These are phyloP conservation scores for Oreotrochilus melanogaster DNA, from an alignment of 2,113 vertebrate species.

Conservation along the genomic window DNA sequence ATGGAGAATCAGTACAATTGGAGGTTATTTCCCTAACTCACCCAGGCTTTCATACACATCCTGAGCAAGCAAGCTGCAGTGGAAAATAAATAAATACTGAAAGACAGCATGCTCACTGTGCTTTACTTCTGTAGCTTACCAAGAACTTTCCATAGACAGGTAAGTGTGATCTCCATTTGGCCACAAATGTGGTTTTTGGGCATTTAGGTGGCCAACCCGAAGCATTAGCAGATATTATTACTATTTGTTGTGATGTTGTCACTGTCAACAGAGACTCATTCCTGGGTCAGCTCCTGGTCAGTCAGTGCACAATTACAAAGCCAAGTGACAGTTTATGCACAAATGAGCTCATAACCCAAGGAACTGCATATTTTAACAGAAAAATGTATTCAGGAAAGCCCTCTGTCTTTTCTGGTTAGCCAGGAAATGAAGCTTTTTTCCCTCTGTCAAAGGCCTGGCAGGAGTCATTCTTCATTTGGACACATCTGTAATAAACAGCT, in stretches of 20 bases:
- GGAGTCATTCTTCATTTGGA: conserved; percentile 40
- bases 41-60: not conserved
- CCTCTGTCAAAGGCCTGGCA: conserved; percentile 26
- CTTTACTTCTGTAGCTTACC: not conserved
- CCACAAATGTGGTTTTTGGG: not conserved
- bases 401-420: conserved; percentile 1
- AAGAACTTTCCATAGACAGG: not conserved
- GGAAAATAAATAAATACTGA: not conserved
- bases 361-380: not conserved
- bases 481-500: not conserved
- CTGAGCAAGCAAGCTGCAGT: not conserved
- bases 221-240: not conserved
- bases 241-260: not conserved
- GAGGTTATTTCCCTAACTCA: not conserved
- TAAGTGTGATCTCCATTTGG: not conserved
- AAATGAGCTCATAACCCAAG: conserved; percentile 19
- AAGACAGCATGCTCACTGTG: not conserved
- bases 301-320: not conserved
- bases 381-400: conserved; percentile 7
- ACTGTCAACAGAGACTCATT: not conserved
- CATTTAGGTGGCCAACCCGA: not conserved
- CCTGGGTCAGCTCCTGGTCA: not conserved
- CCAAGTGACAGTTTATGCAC: not conserved
- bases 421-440: conserved; percentile 27
- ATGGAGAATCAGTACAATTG: not conserved